Base-by-base conservation (phyloP, 2,113 vertebrate genomes). In the Sterrhoptilus dennistouni region DNA sequence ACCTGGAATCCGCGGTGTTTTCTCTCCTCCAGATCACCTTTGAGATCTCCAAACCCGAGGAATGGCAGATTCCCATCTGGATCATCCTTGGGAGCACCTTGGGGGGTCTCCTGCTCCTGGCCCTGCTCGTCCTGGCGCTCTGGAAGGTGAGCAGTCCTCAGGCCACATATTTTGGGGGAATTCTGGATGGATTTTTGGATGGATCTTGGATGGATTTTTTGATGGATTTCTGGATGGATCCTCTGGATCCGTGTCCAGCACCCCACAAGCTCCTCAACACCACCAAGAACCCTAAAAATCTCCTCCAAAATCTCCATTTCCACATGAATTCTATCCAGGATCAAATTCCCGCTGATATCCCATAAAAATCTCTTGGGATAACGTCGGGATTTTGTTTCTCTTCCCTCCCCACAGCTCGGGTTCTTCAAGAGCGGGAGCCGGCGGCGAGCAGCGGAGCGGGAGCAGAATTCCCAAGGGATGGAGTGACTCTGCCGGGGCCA, bases 61-160 rank as follows among this genome's bases (percentile, higher is more conserved):
- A 98, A n/a, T 98, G 86, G 1, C 97, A 96, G 29, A 85, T 99
- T 69, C 98, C 99, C 38, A 92, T 99, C 92, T 99, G 99, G 99
- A 98, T 99, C 88, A 98, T 99, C 50, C 93, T 99, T 36, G 99
- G 98, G 11, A 99, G 99, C 96, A 98, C 98, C 0, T 72, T 99
- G 23, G 99, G 99, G 12, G 99, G 99, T 2, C 97, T 99, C 80
- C 97, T 99, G 94, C 98, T 99, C 16, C 97, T 99, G 74, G 98
- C 98, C 8, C 96, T 99, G 75, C 97, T 99, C 2, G 98, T 99
- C 35, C 98, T 99, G 10, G 98, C 82, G 0, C 98, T 99, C 28
- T 99, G 99, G 99, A 99, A 99, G 99, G 99, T 99, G 95, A 98
- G 65, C 9, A 33, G 29, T 28, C 25, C 38, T 24, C 14, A 1